Evolutionary conservation across 2,113 vertebrate species (phyloP), one percentile per base, ranked within the genome.

Genomic region (Smithornis capensis): DNA sequence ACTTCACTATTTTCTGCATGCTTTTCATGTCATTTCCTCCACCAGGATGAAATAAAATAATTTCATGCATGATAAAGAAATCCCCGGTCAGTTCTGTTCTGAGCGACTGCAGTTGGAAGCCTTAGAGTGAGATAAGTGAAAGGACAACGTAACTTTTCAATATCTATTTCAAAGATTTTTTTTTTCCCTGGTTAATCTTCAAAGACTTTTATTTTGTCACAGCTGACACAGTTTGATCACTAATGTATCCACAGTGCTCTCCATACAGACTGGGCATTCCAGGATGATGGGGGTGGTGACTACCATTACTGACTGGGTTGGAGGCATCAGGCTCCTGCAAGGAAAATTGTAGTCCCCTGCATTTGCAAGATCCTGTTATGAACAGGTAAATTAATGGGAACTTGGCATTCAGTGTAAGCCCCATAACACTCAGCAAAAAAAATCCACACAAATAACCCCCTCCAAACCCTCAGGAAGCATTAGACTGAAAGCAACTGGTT

Each of bases 11-110:
- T 96, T 97, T 82, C 81, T 89, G 53, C 60, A 55, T 59, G 63
- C 22, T 62, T 89, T 89, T 92, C 68, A 50, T 67, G 50, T 89
- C 10, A 37, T 59, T 95, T 93, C 57, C 63, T 71, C 52, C 71
- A 89, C 49, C 53, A 59, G 70, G 71, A 75, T 86, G 70, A 96
- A 90, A 78, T 91, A 69, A 94, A 96, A 90, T 90, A 6, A 93
- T 83, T 89, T 94, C 50, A 91, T 70, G 63, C 70, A 75, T 60
- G 69, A 42, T 56, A 67, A 65, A 94, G 49, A 64, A 96, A 90
- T 62, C 42, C 59, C 77, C 87, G 87, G 68, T 81, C 93, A 87
- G 79, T 69, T 87, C 53, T 63, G 56, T 85, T 62, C 75, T 86
- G 68, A 31, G 75, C 86, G 60, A 55, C 44, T 63, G 18, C 56